Evolutionary conservation across 2,113 vertebrate species (phyloP), one percentile per base, ranked within the genome.

Genomic region (Cyphomyrus plagiostoma): DNA sequence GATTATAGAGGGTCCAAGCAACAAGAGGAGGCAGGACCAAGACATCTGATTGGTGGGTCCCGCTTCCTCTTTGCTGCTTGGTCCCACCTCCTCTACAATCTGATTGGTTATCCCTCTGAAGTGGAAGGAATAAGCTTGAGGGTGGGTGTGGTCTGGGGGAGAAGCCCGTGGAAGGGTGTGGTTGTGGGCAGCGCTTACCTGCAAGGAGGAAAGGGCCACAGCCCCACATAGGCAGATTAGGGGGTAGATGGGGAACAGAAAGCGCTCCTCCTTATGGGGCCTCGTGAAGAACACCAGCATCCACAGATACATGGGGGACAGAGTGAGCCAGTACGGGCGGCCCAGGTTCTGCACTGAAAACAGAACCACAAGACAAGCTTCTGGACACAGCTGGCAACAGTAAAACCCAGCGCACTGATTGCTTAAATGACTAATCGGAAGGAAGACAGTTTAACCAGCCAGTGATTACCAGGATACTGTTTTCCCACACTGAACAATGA

Each of bases 221-320:
- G 98, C 98, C 0, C 96, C 96, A 0, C 96, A 97, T 89, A 99
- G 97, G 83, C 98, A 99, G 93, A 99, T 97, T 56, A 99, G 97
- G 45, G 98, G 98, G 66, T 99, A 99, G 58, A 99, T 96, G 70
- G 98, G 98, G 91, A 98, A 99, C 50, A 99, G 96, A 92, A 99
- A 99, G 2, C 98, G 96, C 88, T 99, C 98, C 62, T 99, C 98
- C 93, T 99, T 99, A 93, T 99, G 98, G 90, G 98, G 95, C 91
- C 97, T 96, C 89, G 96, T 97, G 95, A 99, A 98, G 97, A 99
- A 99, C 93, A 99, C 97, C 92, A 98, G 90, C 94, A 99, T 97
- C 98, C 98, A 99, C 92, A 99, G 93, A 94, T 99, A 99, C 98
- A 99, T 98, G 89, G 98, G 98, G 90, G 98, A 97, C 88, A 99